These are phyloP conservation scores for Clusia tigrina DNA, from an alignment of 2,888 invertebrate genomes.

Conservation along the genomic window DNA sequence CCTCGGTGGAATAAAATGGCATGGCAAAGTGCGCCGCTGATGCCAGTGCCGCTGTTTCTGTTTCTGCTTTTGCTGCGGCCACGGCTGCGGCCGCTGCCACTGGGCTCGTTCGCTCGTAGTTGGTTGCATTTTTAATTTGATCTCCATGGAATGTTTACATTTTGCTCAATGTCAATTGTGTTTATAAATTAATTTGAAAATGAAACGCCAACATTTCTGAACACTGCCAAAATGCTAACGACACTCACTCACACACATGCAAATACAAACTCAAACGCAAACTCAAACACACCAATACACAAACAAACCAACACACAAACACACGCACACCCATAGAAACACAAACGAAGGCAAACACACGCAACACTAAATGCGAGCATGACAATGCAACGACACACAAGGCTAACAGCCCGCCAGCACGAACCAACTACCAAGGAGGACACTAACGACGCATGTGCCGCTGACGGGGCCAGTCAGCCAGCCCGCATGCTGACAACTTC, in stretches of 20 bases:
- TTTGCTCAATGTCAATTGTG: conserved; percentile 56
- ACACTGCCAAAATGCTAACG: neutral
- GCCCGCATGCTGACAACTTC: neutral
- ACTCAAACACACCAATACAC: neutral
- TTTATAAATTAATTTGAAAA: conserved; percentile 56
- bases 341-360: conserved; percentile 3
- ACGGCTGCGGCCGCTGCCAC: neutral
- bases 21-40: neutral
- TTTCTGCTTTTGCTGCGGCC: neutral
- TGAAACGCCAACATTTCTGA: conserved; percentile 1
- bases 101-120: neutral
- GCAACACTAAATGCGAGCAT: neutral
- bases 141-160: conserved; percentile 54
- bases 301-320: neutral
- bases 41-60: neutral
- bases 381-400: neutral
- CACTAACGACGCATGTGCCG: neutral
- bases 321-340: neutral
- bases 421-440: neutral
- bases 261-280: neutral
- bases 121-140: conserved; percentile 48
- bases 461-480: no score
- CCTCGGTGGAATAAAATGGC: neutral
- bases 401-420: neutral
- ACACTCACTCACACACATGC: neutral